These are phyloP conservation scores for Mormyrus lacerda DNA, from an alignment of 2,113 vertebrate species.

Conservation along the genomic window DNA sequence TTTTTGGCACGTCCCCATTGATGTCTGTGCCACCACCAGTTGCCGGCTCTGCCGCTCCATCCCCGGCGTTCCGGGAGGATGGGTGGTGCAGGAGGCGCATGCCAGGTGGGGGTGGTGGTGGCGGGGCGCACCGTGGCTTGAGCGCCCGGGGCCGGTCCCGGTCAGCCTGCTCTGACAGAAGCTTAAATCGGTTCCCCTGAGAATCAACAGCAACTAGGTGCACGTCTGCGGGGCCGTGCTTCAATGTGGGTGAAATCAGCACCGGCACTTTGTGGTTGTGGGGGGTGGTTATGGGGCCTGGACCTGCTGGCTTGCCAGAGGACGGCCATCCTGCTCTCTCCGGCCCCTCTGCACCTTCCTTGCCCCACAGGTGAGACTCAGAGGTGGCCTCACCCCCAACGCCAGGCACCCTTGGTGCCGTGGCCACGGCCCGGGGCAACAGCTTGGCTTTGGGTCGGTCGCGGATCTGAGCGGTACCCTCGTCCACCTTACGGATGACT, in stretches of 20 bases:
- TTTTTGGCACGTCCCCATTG: constrained; percentile 70
- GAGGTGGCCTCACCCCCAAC: constrained; percentile 55
- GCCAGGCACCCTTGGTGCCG: constrained; percentile 49
- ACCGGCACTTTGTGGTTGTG: constrained; percentile 99
- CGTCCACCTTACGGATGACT: constrained; percentile 74
- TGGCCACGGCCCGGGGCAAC: constrained; percentile 62
- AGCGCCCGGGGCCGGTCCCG: constrained; percentile 85
- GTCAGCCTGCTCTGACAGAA: constrained; percentile 86
- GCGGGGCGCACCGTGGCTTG: constrained; percentile 95
- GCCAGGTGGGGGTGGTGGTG: constrained; percentile 80
- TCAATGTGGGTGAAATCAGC: constrained; percentile 91
- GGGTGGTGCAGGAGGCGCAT: constrained; percentile 71
- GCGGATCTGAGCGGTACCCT: constrained; percentile 76
- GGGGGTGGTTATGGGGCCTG: constrained; percentile 60
- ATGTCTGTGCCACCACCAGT: constrained; percentile 54
- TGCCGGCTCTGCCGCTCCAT: constrained; percentile 61
- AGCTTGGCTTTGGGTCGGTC: constrained; percentile 93
- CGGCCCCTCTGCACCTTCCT: constrained; percentile 62
- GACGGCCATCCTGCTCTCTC: constrained; percentile 79
- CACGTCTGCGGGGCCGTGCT: constrained; percentile 81
- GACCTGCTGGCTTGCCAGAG: constrained; percentile 68
- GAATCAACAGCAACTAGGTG: constrained; percentile 95
- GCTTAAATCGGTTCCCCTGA: constrained; percentile 97
- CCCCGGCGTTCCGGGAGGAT: constrained; percentile 41
- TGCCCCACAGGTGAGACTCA: constrained; percentile 53